Percentiles rank a stretch among this genome's conserved stretches.
Evolutionary conservation across 2,888 invertebrate species (phyloP).

Genomic region (Acleris holmiana): DNA sequence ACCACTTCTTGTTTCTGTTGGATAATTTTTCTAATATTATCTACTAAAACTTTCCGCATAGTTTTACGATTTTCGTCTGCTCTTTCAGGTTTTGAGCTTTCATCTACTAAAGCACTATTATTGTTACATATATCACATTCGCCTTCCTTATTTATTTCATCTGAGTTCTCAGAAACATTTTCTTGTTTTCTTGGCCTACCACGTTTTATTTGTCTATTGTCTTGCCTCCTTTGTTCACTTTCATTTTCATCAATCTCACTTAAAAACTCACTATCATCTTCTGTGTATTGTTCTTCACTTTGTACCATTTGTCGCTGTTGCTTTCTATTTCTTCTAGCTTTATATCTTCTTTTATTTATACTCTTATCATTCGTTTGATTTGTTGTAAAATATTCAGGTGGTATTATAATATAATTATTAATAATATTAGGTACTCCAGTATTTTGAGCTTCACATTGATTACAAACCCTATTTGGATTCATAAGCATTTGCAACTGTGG

Average conservation of each 20-base stretch:
- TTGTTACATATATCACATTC: slow-evolving; percentile 6
- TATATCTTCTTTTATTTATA: slow-evolving; percentile 19
- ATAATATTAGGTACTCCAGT: slow-evolving; percentile 39
- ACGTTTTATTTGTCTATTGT: slow-evolving; percentile 23
- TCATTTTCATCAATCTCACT: slow-evolving; percentile 6
- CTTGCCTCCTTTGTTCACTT: slow-evolving; percentile 37
- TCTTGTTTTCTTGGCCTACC: slow-evolving; percentile 20
- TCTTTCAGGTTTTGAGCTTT: not conserved
- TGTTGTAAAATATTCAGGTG: slow-evolving; percentile 40
- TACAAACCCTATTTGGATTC: slow-evolving; percentile 46
- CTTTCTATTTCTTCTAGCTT: slow-evolving; percentile 7
- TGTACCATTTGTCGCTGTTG: slow-evolving; percentile 14
- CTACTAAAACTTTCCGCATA: not conserved
- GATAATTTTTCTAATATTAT: not conserved
- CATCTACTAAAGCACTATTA: not conserved
- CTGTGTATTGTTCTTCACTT: not conserved
- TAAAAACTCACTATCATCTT: not conserved
- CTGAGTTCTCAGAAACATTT: slow-evolving; percentile 34
- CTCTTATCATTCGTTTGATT: slow-evolving; percentile 39
- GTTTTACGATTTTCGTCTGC: not conserved
- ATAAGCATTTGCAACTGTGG: slow-evolving; percentile 49
- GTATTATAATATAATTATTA: slow-evolving; percentile 46
- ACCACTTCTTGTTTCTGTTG: not conserved
- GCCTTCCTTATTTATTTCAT: slow-evolving; percentile 35
- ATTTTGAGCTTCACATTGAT: slow-evolving; percentile 48